Evolutionary conservation across 2,888 invertebrate species (phyloP).

Genomic region (Hirtodrosophila histrioides): DNA sequence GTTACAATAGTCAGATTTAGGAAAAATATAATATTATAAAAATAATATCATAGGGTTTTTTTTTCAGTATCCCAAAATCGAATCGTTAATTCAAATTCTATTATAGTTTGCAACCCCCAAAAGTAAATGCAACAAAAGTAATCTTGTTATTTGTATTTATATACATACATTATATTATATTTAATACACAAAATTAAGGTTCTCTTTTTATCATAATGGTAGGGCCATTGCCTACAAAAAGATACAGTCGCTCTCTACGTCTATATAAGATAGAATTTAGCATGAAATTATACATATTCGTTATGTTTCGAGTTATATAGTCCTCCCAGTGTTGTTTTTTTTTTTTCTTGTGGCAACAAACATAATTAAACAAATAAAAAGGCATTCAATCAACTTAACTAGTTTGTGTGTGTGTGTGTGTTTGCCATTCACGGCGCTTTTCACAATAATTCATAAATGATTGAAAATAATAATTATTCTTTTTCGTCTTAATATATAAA

Average conservation of each 20-base stretch:
- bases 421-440: not conserved
- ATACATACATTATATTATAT: slow-evolving; percentile 43
- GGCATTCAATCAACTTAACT: not conserved
- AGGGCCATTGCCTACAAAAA: slow-evolving; percentile 16
- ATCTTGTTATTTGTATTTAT: slow-evolving; percentile 36
- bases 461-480: no score
- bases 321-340: no score
- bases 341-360: no score
- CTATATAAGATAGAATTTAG: no score
- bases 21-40: no score
- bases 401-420: not conserved
- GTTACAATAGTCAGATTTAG: no score
- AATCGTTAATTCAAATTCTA: not conserved
- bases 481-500: not conserved
- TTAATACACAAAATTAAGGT: slow-evolving; percentile 34
- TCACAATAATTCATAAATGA: no score
- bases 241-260: slow-evolving; percentile 16
- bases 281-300: not conserved
- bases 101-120: not conserved
- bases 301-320: slow-evolving; percentile 11
- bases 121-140: slow-evolving; percentile 1
- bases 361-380: no score
- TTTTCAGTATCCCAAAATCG: no score
- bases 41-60: no score
- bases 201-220: slow-evolving; percentile 21